A percentile compares a stretch with the other conserved stretches of the same genome.
phyloP scores from a whole-genome alignment of 2,113 vertebrate species.

The Tamias sibiricus region DNA sequence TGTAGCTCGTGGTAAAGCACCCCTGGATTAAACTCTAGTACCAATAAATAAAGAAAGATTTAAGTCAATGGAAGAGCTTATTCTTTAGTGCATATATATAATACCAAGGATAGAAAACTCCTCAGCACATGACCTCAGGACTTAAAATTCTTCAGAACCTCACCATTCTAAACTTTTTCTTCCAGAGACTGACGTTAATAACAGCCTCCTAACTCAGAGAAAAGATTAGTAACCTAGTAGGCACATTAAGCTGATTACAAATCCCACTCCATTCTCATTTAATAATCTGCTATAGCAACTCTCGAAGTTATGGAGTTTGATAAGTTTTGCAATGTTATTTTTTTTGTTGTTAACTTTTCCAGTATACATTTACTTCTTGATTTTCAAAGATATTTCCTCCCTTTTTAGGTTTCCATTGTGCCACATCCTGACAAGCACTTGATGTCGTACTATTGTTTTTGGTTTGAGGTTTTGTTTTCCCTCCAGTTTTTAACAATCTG shows the following conservation, averaged over 20 bases:
- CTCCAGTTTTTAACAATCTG: neutral
- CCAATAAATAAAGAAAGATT: neutral
- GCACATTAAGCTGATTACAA: neutral
- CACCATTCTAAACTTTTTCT: neutral
- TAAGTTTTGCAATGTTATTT: neutral
- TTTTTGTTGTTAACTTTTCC: neutral
- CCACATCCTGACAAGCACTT: neutral
- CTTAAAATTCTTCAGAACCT: neutral
- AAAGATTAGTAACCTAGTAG: neutral
- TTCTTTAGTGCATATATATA: neutral
- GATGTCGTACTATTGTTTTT: neutral
- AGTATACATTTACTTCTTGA: neutral
- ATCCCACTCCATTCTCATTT: neutral
- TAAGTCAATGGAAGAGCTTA: neutral
- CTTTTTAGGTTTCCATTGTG: neutral
- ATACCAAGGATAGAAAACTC: neutral
- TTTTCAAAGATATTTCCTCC: constrained; percentile 39
- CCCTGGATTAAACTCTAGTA: too few relatives aligned
- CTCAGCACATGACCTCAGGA: neutral
- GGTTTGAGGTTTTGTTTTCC: neutral
- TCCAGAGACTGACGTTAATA: neutral
- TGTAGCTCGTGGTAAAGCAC: too few relatives aligned
- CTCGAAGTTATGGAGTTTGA: neutral
- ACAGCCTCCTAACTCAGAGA: neutral
- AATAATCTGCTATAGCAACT: neutral